A percentile compares a stretch with the other conserved stretches of the same genome.
These are phyloP conservation scores for Chrysocyon brachyurus DNA, from an alignment of 2,797 vertebrate species.

Conservation along the genomic window DNA sequence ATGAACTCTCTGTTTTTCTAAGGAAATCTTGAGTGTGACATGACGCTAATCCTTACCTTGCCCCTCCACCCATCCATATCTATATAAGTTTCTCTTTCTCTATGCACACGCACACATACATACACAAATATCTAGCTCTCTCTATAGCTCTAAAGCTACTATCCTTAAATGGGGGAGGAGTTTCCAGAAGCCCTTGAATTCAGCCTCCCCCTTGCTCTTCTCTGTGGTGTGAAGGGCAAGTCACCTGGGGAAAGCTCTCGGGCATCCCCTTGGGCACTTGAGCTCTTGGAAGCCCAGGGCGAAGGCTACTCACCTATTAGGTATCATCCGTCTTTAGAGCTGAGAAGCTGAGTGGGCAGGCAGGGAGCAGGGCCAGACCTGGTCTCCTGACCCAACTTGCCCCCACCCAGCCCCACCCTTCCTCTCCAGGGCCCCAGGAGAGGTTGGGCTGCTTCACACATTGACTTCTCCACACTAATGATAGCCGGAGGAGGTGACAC, in stretches of 20 bases:
- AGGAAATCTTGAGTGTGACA: not conserved
- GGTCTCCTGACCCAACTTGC: not conserved
- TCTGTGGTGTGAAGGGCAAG: not conserved
- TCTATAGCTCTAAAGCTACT: not conserved
- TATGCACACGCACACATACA: not conserved
- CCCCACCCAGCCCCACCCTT: not conserved
- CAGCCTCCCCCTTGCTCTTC: not conserved
- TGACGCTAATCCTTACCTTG: not conserved
- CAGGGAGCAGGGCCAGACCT: not conserved
- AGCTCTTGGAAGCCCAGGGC: not conserved
- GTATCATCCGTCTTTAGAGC: not conserved
- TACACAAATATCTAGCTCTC: not conserved
- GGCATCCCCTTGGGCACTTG: not conserved
- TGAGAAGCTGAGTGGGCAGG: not conserved
- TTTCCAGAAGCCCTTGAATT: not conserved
- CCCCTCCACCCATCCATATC: not conserved
- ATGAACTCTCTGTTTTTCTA: conserved; percentile 9
- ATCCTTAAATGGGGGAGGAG: not conserved
- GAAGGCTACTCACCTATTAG: not conserved
- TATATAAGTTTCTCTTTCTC: not conserved
- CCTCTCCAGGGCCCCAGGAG: not conserved
- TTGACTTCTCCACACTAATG: not conserved
- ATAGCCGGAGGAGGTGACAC: not conserved
- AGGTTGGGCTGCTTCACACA: not conserved
- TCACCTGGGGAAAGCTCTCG: not conserved